Base-by-base conservation (phyloP, 2,113 vertebrate species). In the Pandion haliaetus region DNA sequence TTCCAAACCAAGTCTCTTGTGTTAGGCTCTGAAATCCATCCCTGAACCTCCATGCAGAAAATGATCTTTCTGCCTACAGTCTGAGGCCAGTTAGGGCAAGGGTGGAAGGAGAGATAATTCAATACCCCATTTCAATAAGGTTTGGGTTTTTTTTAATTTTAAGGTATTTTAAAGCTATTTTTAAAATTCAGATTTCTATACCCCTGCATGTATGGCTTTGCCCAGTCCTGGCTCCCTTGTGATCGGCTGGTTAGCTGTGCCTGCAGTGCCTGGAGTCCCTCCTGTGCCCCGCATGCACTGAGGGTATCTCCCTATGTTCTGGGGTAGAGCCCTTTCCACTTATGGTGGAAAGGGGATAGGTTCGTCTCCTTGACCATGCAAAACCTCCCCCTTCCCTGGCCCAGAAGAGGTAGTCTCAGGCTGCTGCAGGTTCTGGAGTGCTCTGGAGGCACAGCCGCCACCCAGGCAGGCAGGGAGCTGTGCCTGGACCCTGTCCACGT, bases 191-290 rank as follows among this genome's bases (percentile, higher is more conserved):
- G 32, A 18, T 76, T 86, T 62, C 36, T 63, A 44, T 32, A 74
- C 34, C 18, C 47, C 45, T 62, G 24, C 21, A 10, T 0, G 0
- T 44, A 21, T 44, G 52, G 8, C 28, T 79, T 57, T 82, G 20
- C 25, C n/a, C 38, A 59, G 23, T n/a, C 45, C 52, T 10, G 21
- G 28, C 34, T 71, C 9, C 29, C 25, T 24, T 61, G 23, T 61
- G 28, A 29, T 7, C 77, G 76, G 45, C 50, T 66, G 34, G 11
- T 17, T 54, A 54, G 19, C 71, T 76, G 29, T 52, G 70, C 45
- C 42, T 54, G 13, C 29, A 65, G 23, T 50, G 44, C 76, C 59
- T 50, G 76, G 47, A 9, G 11, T 19, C 18, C 11, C 6, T 79
- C 23, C 52, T 26, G 52, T 72, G 52, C 42, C 21, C 44, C 65